Percentiles rank a stretch among this genome's conserved stretches.
These are phyloP conservation scores for Scomberomorus guttatus DNA, from an alignment of 2,797 vertebrate genomes.

Conservation along the genomic window DNA sequence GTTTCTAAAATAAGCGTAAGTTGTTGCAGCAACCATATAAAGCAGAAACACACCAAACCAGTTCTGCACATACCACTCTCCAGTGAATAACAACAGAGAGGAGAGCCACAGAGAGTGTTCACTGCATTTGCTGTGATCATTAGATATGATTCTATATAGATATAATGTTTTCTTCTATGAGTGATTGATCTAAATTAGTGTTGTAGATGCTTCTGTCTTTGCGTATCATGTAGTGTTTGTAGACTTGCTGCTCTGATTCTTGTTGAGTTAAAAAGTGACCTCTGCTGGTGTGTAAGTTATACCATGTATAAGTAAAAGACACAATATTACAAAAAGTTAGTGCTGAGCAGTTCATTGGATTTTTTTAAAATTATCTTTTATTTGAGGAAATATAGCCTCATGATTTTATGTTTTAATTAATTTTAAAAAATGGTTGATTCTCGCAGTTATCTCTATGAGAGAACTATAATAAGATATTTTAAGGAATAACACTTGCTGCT, in stretches of 20 bases:
- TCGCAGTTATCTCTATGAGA: neutral
- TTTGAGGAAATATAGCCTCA: neutral
- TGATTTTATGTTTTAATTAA: neutral
- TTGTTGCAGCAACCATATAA: neutral
- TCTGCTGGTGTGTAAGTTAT: constrained; percentile 45
- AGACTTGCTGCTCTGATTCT: neutral
- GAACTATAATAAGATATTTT: neutral
- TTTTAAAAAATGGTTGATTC: neutral
- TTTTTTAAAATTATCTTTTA: neutral
- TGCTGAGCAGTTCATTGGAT: neutral
- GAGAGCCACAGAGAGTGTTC: neutral
- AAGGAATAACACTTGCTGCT: constrained; percentile 1
- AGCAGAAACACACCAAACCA: constrained; percentile 54
- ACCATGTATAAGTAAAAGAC: neutral
- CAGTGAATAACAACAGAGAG: neutral
- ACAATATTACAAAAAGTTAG: neutral
- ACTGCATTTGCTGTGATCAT: neutral
- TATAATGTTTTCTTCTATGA: neutral
- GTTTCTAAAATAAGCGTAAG: constrained; percentile 13
- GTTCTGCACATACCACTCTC: constrained; percentile 31
- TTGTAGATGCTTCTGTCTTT: neutral
- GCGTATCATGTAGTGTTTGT: neutral
- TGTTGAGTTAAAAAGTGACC: constrained; percentile 18
- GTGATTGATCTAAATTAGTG: neutral
- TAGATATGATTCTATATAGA: neutral